phyloP scores from a whole-genome alignment of 2,797 vertebrate genomes.

The Clarias laeviceps region DNA sequence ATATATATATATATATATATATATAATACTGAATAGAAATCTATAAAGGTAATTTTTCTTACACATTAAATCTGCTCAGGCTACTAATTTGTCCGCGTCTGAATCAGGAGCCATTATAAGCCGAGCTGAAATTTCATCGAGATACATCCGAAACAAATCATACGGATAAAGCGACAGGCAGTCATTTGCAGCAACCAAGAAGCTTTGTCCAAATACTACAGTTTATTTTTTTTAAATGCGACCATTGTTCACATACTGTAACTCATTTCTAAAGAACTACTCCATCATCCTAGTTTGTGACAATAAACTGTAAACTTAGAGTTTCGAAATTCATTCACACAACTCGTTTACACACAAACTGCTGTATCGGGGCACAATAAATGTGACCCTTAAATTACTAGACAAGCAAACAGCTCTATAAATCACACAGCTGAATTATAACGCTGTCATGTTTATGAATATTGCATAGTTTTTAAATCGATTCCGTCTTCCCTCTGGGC shows the following conservation, averaged over 20 bases:
- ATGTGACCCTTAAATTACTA: neutral
- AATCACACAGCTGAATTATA: neutral
- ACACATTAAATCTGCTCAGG: neutral
- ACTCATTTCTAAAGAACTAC: neutral
- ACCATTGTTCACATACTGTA: neutral
- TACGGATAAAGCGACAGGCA: neutral
- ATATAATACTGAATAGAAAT: too few species aligned
- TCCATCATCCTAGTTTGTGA: neutral
- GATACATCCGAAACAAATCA: neutral
- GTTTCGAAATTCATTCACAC: neutral
- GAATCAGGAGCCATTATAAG: neutral
- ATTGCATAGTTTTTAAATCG: neutral
- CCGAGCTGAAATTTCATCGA: neutral
- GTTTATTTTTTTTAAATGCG: neutral
- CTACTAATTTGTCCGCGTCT: neutral
- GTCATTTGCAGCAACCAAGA: neutral
- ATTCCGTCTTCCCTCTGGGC: neutral
- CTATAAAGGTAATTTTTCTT: too few species aligned
- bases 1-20: too few species aligned
- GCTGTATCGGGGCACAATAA: neutral
- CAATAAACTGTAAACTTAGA: neutral
- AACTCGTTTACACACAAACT: neutral
- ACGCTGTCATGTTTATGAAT: slow-evolving; percentile 2
- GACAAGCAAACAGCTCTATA: neutral
- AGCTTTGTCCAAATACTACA: neutral